These are phyloP conservation scores for Streblospio benedicti DNA, from an alignment of 1,140 invertebrate species.

Conservation along the genomic window DNA sequence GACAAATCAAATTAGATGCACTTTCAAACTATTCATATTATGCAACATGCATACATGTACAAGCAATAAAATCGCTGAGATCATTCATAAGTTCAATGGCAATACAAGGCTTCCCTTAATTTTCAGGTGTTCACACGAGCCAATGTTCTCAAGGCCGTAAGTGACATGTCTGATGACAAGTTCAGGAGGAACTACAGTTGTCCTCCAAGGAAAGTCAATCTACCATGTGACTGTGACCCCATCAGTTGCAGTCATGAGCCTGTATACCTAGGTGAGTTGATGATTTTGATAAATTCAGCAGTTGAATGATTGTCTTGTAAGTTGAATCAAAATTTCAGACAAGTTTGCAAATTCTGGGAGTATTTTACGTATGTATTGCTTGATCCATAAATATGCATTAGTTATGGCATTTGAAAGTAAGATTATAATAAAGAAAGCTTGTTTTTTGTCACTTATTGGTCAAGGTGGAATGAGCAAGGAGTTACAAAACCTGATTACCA, in stretches of 20 bases:
- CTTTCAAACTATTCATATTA: no score
- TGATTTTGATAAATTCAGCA: slow-evolving; percentile 19
- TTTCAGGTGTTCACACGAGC: slow-evolving; percentile 35
- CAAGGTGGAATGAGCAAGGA: background rate
- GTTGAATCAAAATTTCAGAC: background rate
- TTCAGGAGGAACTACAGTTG: slow-evolving; percentile 32
- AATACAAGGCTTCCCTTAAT: no score
- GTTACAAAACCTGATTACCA: background rate
- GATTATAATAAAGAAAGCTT: background rate
- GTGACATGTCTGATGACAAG: slow-evolving; percentile 21
- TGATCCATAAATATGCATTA: background rate
- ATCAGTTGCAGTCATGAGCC: slow-evolving; percentile 37
- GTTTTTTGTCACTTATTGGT: background rate
- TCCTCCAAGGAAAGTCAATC: slow-evolving; percentile 24
- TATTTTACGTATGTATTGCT: background rate
- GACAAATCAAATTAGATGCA: no score
- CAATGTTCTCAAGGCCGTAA: slow-evolving; percentile 36
- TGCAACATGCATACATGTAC: no score
- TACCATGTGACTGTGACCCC: slow-evolving; percentile 24
- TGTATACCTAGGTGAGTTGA: slow-evolving; percentile 29
- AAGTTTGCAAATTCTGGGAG: background rate
- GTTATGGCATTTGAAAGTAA: background rate
- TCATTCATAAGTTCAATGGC: no score
- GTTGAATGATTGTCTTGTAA: background rate
- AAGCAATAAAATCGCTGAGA: no score